phyloP scores from a whole-genome alignment of 2,888 invertebrate species.

The Hesperia comma region DNA sequence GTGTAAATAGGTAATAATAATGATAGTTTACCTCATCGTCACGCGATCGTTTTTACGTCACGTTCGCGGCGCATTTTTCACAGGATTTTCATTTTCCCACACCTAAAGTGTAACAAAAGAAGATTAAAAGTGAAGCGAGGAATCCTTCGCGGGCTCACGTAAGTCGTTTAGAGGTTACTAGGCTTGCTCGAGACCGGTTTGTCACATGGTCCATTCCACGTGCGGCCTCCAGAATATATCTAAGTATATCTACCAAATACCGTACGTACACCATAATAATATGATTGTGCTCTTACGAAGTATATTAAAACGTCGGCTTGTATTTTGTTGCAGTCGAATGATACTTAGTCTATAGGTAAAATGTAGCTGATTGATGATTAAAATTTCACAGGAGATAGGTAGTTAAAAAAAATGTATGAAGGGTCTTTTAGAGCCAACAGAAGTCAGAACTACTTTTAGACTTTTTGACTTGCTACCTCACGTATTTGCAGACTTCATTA shows the following conservation, averaged over 20 bases:
- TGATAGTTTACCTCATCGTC: conserved; percentile 13
- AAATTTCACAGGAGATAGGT: no score
- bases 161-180: conserved; percentile 82
- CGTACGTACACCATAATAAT: conserved; percentile 36
- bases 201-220: conserved; percentile 79
- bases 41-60: conserved; percentile 18
- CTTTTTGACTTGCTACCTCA: no score
- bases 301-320: conserved; percentile 32
- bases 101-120: conserved; percentile 54
- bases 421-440: no score
- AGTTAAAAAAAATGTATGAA: no score
- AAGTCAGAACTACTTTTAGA: no score
- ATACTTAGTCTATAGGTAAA: neutral
- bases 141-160: conserved; percentile 67
- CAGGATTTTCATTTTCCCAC: conserved; percentile 48
- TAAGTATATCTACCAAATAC: conserved; percentile 47
- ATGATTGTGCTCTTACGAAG: conserved; percentile 36
- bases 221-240: conserved; percentile 74
- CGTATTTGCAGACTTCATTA: no score
- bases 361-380: no score
- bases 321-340: neutral
- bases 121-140: conserved; percentile 59
- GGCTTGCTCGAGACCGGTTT: conserved; percentile 78
- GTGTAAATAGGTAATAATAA: neutral
- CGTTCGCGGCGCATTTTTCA: conserved; percentile 42